Percentiles rank a stretch among this genome's conserved stretches.
Conservation (phyloP, 2,113 vertebrate genomes). For the Gymnocephalus cernua region DNA sequence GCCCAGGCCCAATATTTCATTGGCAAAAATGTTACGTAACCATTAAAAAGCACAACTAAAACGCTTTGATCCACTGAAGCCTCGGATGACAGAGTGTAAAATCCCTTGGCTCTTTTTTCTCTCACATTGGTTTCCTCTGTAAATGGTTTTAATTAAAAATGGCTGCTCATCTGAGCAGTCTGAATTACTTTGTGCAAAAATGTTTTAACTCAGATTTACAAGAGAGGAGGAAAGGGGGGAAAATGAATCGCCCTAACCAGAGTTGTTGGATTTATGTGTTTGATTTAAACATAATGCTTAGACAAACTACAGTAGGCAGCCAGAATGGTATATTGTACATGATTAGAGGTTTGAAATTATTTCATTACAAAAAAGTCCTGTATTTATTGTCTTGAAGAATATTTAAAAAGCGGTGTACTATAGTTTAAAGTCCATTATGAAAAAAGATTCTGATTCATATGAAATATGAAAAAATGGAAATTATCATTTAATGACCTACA, state of each 20-base stretch:
- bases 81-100: conserved; percentile 72
- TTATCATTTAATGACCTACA: conserved; percentile 70
- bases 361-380: conserved; percentile 6
- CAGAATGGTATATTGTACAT: not conserved
- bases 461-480: conserved; percentile 52
- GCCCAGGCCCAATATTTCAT: conserved; percentile 61
- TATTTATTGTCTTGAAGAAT: conserved; percentile 14
- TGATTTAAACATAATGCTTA: conserved; percentile 33
- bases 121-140: conserved; percentile 71
- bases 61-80: conserved; percentile 71
- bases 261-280: conserved; percentile 36
- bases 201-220: conserved; percentile 56
- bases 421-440: conserved; percentile 19
- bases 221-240: conserved; percentile 17
- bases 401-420: not conserved
- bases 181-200: conserved; percentile 69
- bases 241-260: not conserved
- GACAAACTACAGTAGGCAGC: conserved; percentile 22
- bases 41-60: conserved; percentile 75
- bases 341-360: not conserved
- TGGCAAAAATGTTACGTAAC: conserved; percentile 74
- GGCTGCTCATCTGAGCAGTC: conserved; percentile 69
- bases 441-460: conserved; percentile 14
- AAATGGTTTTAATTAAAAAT: conserved; percentile 83
- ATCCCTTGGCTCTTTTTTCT: conserved; percentile 64